Conservation (phyloP, 2,888 invertebrate species). For the Pyrocoelia pectoralis region DNA sequence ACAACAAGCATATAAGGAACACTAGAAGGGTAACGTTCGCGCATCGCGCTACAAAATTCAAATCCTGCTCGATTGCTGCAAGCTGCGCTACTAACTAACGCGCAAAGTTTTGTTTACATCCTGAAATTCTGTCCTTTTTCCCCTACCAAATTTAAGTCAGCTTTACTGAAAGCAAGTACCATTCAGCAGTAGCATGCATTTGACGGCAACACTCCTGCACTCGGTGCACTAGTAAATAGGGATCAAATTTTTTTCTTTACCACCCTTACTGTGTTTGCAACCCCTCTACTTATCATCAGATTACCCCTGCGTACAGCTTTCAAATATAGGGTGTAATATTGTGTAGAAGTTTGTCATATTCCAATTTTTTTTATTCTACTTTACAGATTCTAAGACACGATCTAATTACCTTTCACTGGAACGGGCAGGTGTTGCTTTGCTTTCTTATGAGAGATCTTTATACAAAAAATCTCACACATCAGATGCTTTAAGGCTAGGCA, state of each 20-base stretch:
- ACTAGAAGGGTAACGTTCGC: slow-evolving; percentile 40
- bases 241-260: slow-evolving; percentile 28
- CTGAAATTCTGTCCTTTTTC: slow-evolving; percentile 25
- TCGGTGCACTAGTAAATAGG: slow-evolving; percentile 2
- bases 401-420: too few species aligned
- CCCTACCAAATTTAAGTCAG: slow-evolving; percentile 11
- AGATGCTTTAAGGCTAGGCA: too few species aligned
- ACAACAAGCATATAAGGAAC: slow-evolving; percentile 41
- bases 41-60: slow-evolving; percentile 44
- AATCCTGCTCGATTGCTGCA: slow-evolving; percentile 45
- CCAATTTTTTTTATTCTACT: background rate
- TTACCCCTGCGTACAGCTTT: slow-evolving; percentile 32
- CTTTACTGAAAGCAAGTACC: background rate
- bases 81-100: slow-evolving; percentile 40
- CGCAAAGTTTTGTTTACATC: slow-evolving; percentile 44
- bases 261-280: slow-evolving; percentile 19
- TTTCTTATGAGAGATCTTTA: too few species aligned
- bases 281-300: slow-evolving; percentile 30
- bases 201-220: too few species aligned
- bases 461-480: too few species aligned
- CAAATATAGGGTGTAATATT: slow-evolving; percentile 16
- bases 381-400: background rate
- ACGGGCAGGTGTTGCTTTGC: too few species aligned
- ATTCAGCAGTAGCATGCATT: too few species aligned
- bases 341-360: background rate